A percentile compares a stretch with the other conserved stretches of the same genome.
phyloP scores from a whole-genome alignment of 2,888 invertebrate genomes.

The Epistrophella euchroma region DNA sequence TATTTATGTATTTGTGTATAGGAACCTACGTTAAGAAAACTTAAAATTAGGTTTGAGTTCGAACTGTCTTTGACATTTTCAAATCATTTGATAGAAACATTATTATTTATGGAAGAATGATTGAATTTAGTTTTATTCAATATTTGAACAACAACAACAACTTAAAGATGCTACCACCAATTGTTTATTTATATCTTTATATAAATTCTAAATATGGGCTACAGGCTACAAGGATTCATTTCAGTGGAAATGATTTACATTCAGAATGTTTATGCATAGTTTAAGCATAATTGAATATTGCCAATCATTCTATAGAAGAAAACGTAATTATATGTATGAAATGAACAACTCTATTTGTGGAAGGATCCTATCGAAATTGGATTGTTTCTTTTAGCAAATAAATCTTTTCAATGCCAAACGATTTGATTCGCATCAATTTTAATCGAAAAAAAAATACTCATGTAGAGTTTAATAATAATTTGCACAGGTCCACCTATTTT shows the following conservation, averaged over 20 bases:
- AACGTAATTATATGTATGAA: background rate
- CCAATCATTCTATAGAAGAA: background rate
- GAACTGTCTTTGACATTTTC: constrained; percentile 5
- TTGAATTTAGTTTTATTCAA: background rate
- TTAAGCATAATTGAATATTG: background rate
- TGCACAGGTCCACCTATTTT: too few species aligned
- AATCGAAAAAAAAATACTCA: too few species aligned
- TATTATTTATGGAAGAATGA: constrained; percentile 4
- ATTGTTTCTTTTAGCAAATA: background rate
- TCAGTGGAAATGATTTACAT: constrained; percentile 19
- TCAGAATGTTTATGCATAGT: background rate
- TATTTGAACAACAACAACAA: too few species aligned
- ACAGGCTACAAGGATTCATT: background rate
- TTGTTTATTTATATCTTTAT: too few species aligned
- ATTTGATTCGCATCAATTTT: too few species aligned
- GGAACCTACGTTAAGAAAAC: background rate
- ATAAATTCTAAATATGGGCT: too few species aligned
- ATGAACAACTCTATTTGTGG: background rate
- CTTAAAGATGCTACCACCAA: too few species aligned
- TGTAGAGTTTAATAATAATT: too few species aligned
- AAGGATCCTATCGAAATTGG: background rate
- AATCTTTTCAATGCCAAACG: too few species aligned
- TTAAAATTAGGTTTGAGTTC: background rate
- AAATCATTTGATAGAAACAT: constrained; percentile 2
- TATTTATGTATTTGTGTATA: too few species aligned